Evolutionary conservation across 2,113 vertebrate species (phyloP).

Genomic region (Ellobius talpinus): DNA sequence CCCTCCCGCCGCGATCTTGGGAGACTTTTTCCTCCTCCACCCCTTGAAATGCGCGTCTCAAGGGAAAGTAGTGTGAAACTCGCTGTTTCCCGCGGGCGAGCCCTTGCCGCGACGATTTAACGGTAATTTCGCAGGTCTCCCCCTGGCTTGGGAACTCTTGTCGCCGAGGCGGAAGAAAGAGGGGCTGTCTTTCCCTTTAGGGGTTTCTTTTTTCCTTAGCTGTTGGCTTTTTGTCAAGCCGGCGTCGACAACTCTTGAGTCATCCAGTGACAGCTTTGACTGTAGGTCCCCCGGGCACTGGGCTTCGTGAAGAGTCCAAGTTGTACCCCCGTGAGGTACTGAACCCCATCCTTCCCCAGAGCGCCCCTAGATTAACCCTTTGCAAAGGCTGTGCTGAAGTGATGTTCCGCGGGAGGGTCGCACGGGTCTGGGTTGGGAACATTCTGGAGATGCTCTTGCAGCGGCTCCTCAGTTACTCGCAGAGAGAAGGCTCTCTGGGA

Average conservation of each 20-base stretch:
- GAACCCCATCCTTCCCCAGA: conserved; percentile 68
- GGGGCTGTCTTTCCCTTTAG: conserved; percentile 75
- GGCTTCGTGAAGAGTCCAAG: conserved; percentile 14
- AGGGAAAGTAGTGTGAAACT: neutral
- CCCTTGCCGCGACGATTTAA: neutral
- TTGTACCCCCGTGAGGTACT: neutral
- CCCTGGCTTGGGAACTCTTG: conserved; percentile 33
- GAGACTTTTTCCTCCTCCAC: conserved; percentile 27
- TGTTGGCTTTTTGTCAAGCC: conserved; percentile 78
- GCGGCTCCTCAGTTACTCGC: conserved; percentile 54
- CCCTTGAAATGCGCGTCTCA: conserved; percentile 8
- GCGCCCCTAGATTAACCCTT: conserved; percentile 79
- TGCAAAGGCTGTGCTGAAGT: conserved; percentile 41
- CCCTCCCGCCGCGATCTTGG: neutral
- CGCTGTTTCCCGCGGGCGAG: neutral
- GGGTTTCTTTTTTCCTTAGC: conserved; percentile 71
- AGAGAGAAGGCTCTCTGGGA: conserved; percentile 40
- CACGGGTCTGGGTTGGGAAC: neutral
- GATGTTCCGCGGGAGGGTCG: conserved; percentile 54
- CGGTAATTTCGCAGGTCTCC: conserved; percentile 34
- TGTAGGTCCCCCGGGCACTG: neutral
- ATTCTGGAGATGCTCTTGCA: conserved; percentile 40
- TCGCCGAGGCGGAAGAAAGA: conserved; percentile 11
- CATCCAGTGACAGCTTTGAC: conserved; percentile 22
- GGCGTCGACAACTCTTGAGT: conserved; percentile 60